Conservation (phyloP, 37 sponge, comb jelly and placozoan species). For the Diacarnus erythraeanus region DNA sequence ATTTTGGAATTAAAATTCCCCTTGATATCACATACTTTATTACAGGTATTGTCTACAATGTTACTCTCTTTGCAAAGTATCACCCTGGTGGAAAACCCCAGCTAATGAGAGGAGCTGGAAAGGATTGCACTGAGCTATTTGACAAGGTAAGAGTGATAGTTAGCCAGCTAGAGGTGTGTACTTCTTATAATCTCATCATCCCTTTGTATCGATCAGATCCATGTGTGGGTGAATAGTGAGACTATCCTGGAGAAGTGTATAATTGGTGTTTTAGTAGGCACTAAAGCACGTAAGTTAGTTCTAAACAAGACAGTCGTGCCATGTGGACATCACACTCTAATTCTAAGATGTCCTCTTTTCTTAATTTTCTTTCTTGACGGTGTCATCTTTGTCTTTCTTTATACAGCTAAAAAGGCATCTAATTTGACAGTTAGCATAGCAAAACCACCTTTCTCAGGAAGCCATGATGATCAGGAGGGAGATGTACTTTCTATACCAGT, state of each 20-base stretch:
- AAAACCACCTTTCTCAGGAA: not conserved
- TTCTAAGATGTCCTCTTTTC: too few relatives aligned
- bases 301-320: too few relatives aligned
- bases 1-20: not conserved
- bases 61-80: constrained; percentile 82
- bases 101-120: constrained; percentile 94
- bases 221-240: constrained; percentile 50
- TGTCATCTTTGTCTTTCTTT: not conserved
- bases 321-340: too few relatives aligned
- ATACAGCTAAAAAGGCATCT: not conserved
- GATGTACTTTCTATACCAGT: not conserved
- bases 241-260: constrained; percentile 24
- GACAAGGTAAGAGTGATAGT: constrained; percentile 53
- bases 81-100: constrained; percentile 92
- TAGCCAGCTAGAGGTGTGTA: not conserved
- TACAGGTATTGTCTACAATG: constrained; percentile 87
- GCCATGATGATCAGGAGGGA: not conserved
- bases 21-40: not conserved
- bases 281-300: constrained; percentile 1
- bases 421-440: not conserved
- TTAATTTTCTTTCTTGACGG: too few relatives aligned
- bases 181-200: not conserved
- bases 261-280: constrained; percentile 9
- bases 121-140: constrained; percentile 87
- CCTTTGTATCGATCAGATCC: constrained; percentile 14